A percentile compares a stretch with the other conserved stretches of the same genome.
phyloP scores from a whole-genome alignment of 2,888 invertebrate genomes.

The Heliconius sara region DNA sequence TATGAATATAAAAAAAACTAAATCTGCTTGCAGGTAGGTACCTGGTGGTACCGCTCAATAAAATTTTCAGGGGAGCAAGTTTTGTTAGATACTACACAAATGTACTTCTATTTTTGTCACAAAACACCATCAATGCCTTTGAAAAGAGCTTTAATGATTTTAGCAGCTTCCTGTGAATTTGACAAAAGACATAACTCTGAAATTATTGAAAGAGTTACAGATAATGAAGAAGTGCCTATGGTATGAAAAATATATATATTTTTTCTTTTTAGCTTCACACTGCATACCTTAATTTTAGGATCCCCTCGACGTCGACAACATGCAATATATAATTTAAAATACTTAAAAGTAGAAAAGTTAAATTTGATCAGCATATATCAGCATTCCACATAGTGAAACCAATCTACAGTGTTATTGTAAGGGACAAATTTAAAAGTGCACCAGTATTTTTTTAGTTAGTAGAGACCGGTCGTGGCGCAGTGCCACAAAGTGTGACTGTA shows the following conservation, averaged over 20 bases:
- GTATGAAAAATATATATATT: constrained; percentile 76
- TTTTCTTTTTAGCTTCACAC: background rate
- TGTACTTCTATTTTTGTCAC: constrained; percentile 97
- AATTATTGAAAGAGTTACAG: constrained; percentile 95
- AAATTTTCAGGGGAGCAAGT: constrained; percentile 99
- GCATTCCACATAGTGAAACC: too few relatives aligned
- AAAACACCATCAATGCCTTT: constrained; percentile 98
- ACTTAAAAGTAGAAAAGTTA: too few relatives aligned
- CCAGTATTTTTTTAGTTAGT: too few relatives aligned
- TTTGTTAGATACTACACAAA: constrained; percentile 96
- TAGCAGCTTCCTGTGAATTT: constrained; percentile 98
- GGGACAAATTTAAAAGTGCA: too few relatives aligned
- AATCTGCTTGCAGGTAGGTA: constrained; percentile 86
- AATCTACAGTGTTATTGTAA: too few relatives aligned
- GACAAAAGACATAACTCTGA: constrained; percentile 97
- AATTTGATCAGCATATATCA: too few relatives aligned
- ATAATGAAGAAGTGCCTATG: constrained; percentile 96
- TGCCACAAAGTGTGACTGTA: too few relatives aligned
- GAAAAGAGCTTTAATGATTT: constrained; percentile 97
- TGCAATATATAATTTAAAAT: too few relatives aligned
- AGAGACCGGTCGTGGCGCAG: too few relatives aligned
- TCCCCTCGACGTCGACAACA: too few relatives aligned
- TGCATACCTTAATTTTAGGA: too few relatives aligned
- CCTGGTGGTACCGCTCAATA: constrained; percentile 99
- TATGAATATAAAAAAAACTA: background rate